Evolutionary conservation across 2,888 invertebrate species (phyloP).

Genomic region (Drosophila meridionalis): DNA sequence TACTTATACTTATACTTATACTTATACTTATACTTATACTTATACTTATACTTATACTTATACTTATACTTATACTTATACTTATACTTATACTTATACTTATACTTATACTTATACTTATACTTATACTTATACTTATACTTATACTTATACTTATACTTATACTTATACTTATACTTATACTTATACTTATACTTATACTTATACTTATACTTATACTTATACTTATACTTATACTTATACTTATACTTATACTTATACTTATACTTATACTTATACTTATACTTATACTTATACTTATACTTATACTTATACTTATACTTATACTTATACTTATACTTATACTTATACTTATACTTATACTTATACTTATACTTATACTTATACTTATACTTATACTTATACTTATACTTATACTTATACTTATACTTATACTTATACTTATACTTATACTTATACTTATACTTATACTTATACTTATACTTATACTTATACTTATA

Average conservation of each 20-base stretch:
- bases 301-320: constrained; percentile 6
- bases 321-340: constrained; percentile 3
- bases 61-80: not conserved
- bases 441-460: not conserved
- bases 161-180: not conserved
- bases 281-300: constrained; percentile 1
- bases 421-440: not conserved
- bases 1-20: not conserved
- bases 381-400: constrained; percentile 1
- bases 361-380: constrained; percentile 7
- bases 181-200: not conserved
- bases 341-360: constrained; percentile 3
- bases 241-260: not conserved
- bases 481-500: constrained; percentile 1
- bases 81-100: not conserved
- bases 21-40: not conserved
- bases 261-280: not conserved
- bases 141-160: not conserved
- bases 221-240: not conserved
- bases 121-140: not conserved
- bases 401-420: constrained; percentile 1
- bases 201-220: not conserved
- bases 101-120: not conserved
- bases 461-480: constrained; percentile 2
- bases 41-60: not conserved